phyloP scores from a whole-genome alignment of 2,888 invertebrate genomes.

The Laothoe populi region DNA sequence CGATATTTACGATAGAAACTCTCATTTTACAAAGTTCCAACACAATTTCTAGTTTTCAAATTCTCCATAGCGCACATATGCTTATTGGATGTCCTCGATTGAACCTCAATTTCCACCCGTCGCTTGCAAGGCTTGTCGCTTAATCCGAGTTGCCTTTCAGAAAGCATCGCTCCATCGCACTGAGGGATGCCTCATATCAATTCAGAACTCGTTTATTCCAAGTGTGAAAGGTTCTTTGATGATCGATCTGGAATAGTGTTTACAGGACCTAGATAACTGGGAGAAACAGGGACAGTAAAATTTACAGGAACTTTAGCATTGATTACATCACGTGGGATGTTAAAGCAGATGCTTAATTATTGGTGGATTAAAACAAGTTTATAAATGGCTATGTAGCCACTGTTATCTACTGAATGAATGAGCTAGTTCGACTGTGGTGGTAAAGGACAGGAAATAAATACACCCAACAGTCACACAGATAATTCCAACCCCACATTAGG shows the following conservation, averaged over 20 bases:
- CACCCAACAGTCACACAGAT: too few species aligned
- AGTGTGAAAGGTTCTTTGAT: background rate
- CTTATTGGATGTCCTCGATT: conserved; percentile 3
- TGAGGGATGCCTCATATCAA: conserved; percentile 7
- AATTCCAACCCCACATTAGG: too few species aligned
- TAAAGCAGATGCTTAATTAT: too few species aligned
- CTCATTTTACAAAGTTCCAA: background rate
- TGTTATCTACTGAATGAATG: too few species aligned
- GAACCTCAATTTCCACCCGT: conserved; percentile 12
- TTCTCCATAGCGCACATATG: background rate
- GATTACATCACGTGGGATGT: too few species aligned
- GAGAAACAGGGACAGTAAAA: too few species aligned
- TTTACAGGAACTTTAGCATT: too few species aligned
- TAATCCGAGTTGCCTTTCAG: conserved; percentile 9
- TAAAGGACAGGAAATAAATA: too few species aligned
- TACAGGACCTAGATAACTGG: background rate
- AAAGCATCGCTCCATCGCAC: conserved; percentile 1
- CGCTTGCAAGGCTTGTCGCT: conserved; percentile 1
- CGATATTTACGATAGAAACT: background rate
- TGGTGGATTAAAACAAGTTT: too few species aligned
- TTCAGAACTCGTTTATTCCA: conserved; percentile 5
- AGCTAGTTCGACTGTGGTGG: too few species aligned
- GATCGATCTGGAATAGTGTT: background rate
- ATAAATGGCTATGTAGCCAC: too few species aligned
- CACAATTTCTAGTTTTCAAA: background rate